Evolutionary conservation across 1,140 invertebrate genomes (phyloP), one percentile per base, ranked within the genome.

Genomic region (Drosophila subpulchrella): DNA sequence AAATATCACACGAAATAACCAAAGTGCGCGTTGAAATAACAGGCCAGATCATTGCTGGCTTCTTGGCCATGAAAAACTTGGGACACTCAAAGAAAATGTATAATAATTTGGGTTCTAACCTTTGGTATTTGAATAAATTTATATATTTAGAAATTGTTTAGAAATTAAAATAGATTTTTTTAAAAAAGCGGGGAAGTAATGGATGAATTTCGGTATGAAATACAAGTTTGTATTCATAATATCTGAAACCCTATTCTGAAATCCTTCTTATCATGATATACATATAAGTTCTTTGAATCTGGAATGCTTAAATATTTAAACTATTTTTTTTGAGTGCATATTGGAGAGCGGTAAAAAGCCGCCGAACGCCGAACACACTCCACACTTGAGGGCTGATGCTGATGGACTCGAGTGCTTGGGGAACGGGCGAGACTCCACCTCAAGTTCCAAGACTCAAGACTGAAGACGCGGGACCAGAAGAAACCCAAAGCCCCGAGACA

Each of bases 1-100:
- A 90, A 89, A 89, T 89, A 89, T 89, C 81, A 84, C 70, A 81
- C 55, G 75, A 78, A 62, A 67, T 70, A 60, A 61, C 27, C 62
- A 44, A 68, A 56, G 68, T 74, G 65, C 59, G 76, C 67, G 80
- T 86, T 86, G 78, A 86, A 86, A 86, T 88, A 86, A 86, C 82
- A 86, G 71, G 63, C 81, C 81, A 70, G 65, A 61, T 63, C 72
- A 80, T 80, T 53, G 67, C 12, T 13, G 46, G 55, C 56, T 60
- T 47, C 56, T 61, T 38, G 62, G 62, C 55, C 62, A 15, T 24
- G 1, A 58, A 58, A 1, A 39, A 20, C 32, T 30, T 20, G 42
- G 0, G 0, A 7, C 65, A 68, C 65, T 51, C 6, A 0, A 12
- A 46, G 17, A 17, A 10, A 54, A 10, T 13, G 5, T 13, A 10